Percentiles rank a stretch among this genome's conserved stretches.
phyloP scores from a whole-genome alignment of 2,888 invertebrate genomes.

The Eudemis profundana region DNA sequence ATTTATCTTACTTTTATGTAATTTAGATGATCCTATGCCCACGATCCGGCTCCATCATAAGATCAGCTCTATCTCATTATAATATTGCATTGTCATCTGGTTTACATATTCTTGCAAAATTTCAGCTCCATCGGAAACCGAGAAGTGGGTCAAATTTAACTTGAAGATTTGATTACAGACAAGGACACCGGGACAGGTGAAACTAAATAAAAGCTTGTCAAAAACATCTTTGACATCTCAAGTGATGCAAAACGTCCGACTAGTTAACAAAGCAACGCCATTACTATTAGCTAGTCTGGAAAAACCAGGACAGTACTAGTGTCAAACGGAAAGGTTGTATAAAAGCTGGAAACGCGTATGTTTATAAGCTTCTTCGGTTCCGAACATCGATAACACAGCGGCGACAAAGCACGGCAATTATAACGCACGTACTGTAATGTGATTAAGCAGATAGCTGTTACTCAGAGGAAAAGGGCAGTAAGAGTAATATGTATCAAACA shows the following conservation, averaged over 20 bases:
- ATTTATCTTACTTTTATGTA: too few relatives aligned
- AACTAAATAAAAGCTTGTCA: too few relatives aligned
- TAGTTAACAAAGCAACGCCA: not conserved
- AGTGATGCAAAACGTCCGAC: not conserved
- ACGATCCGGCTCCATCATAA: too few relatives aligned
- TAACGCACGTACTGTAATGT: conserved; percentile 40
- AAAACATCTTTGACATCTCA: not conserved
- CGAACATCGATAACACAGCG: not conserved
- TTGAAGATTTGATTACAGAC: too few relatives aligned
- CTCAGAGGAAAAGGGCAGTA: conserved; percentile 13
- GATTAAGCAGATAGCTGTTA: conserved; percentile 37
- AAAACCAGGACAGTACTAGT: not conserved
- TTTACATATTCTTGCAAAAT: too few relatives aligned
- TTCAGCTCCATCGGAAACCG: too few relatives aligned
- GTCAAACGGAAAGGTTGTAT: not conserved
- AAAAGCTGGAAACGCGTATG: not conserved
- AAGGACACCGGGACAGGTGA: too few relatives aligned
- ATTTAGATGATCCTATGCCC: too few relatives aligned
- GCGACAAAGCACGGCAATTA: conserved; percentile 35
- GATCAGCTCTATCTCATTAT: too few relatives aligned
- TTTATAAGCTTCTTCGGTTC: not conserved
- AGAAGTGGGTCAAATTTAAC: too few relatives aligned
- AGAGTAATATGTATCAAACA: not conserved
- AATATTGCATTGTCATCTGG: too few relatives aligned
- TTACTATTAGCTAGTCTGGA: conserved; percentile 8